Evolutionary conservation across 2,797 vertebrate species (phyloP).

Genomic region (Pseudochirops corinnae): DNA sequence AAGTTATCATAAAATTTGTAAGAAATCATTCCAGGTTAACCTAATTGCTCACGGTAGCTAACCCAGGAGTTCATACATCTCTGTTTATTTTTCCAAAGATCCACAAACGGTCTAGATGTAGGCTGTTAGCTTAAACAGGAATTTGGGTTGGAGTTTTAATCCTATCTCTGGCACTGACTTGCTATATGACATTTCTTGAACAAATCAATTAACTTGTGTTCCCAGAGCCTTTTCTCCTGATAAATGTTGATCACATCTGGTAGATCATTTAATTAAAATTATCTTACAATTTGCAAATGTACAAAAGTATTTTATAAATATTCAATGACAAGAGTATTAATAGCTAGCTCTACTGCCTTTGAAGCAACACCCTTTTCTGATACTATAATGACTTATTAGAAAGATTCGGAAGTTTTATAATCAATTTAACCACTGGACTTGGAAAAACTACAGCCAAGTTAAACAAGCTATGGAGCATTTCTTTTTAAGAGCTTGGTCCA

Average conservation of each 20-base stretch:
- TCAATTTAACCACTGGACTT: slow-evolving; percentile 42
- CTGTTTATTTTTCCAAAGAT: background rate
- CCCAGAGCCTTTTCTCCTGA: background rate
- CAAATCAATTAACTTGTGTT: background rate
- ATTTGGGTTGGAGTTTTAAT: background rate
- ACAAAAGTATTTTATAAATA: background rate
- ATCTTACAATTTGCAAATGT: background rate
- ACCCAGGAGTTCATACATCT: background rate
- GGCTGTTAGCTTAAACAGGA: background rate
- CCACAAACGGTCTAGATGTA: background rate
- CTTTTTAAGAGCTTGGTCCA: background rate
- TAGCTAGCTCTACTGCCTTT: background rate
- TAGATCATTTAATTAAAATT: background rate
- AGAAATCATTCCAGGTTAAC: background rate
- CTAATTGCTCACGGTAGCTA: background rate
- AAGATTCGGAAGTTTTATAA: slow-evolving; percentile 4
- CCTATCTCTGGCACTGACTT: background rate
- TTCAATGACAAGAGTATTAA: background rate
- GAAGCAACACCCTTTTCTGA: background rate
- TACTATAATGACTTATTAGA: background rate
- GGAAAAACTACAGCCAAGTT: background rate
- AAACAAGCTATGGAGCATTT: background rate
- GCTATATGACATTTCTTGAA: background rate
- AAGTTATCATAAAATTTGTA: background rate
- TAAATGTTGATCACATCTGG: background rate